Evolutionary conservation across 2,888 invertebrate genomes (phyloP), one percentile per base, ranked within the genome.

Genomic region (Malthinus seriepunctatus): DNA sequence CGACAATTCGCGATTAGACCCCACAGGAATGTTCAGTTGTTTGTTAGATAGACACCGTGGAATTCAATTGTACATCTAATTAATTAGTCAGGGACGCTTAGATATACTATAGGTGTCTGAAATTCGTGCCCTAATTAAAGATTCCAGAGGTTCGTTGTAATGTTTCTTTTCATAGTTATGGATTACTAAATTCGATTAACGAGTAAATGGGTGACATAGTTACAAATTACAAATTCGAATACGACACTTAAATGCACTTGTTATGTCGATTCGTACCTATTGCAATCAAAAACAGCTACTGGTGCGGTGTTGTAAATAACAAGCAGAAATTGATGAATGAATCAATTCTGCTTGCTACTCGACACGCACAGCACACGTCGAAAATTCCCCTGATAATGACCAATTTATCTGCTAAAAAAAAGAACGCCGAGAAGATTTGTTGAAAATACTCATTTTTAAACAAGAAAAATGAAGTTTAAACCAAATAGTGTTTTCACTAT

Each of bases 41-140:
- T 72, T 73, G 75, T 73, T 72, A 73, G 74, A 74, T 73, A 74
- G 73, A 73, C 72, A 72, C 65, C 71, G 65, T 69, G 73, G 74
- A 74, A 75, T 76, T 72, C 75, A 74, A 75, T 74, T 73, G 71
- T 74, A 70, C 69, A 71, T 69, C 72, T 75, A 73, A 76, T 77
- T 75, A 77, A 77, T 76, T 77, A 76, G 75, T 74, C 72, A 69
- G 66, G 66, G 61, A 65, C 56, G 63, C 51, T 59, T 64, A 62
- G 66, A 63, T 62, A 62, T 50, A 39, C 47, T 62, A 66, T 64
- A 63, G 64, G 61, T 63, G 65, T 56, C 63, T 69, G 64, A 63
- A 67, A 67, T 69, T 68, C 63, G 38, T 63, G 66, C 66, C 23
- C 64, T 73, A 73, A 73, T 73, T 73, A 71, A 73, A 73, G 70